Percentiles rank a stretch among this genome's conserved stretches.
Evolutionary conservation across 2,888 invertebrate species (phyloP).

Genomic region (Sepioteuthis lessoniana): DNA sequence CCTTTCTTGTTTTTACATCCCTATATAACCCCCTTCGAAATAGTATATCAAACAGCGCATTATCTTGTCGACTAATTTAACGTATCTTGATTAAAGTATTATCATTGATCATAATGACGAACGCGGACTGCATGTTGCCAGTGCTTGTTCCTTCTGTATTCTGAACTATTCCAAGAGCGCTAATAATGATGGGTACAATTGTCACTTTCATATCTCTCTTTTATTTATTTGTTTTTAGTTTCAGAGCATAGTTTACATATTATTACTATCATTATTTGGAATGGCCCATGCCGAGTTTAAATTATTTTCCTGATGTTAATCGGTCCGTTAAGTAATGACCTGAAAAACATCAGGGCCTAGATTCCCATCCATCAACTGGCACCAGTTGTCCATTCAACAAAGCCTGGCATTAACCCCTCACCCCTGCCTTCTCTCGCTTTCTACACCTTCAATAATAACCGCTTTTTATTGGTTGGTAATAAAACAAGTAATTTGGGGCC

Average conservation of each 20-base stretch:
- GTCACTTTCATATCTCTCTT: background rate
- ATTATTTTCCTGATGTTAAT: background rate
- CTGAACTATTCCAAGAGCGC: too few species aligned
- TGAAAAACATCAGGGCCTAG: background rate
- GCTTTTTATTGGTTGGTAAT: background rate
- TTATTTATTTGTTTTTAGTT: background rate
- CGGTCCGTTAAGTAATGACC: background rate
- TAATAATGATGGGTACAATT: background rate
- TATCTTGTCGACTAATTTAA: too few species aligned
- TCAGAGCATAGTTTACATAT: background rate
- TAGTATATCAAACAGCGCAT: too few species aligned
- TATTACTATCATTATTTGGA: background rate
- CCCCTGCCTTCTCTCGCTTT: background rate
- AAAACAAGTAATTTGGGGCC: background rate
- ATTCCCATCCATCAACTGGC: background rate
- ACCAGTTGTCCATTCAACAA: background rate
- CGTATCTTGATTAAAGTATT: too few species aligned
- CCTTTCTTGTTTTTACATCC: too few species aligned
- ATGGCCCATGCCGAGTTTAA: background rate
- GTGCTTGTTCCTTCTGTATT: too few species aligned
- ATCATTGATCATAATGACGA: too few species aligned
- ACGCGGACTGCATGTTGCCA: too few species aligned
- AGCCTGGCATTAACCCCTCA: background rate
- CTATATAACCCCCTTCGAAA: too few species aligned
- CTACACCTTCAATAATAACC: background rate